phyloP scores from a whole-genome alignment of 2,888 invertebrate genomes.

The Unio pictorum region DNA sequence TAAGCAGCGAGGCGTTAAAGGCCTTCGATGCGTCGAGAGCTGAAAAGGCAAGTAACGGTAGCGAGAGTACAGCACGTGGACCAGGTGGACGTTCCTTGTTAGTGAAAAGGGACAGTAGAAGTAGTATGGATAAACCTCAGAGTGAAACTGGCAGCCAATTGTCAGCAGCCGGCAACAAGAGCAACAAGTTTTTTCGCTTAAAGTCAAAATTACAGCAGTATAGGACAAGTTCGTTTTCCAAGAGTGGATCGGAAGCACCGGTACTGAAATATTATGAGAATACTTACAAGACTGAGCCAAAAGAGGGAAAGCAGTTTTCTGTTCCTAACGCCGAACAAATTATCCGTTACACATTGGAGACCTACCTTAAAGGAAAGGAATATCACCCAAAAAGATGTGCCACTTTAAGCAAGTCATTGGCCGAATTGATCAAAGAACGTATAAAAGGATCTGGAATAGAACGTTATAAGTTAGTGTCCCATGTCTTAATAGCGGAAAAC shows the following conservation, averaged over 20 bases:
- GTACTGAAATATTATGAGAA: conserved; percentile 41
- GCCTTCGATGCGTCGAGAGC: conserved; percentile 20
- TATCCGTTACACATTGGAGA: conserved; percentile 43
- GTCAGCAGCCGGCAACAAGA: conserved; percentile 18
- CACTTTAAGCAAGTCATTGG: conserved; percentile 48
- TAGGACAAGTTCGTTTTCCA: conserved; percentile 32
- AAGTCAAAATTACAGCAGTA: conserved; percentile 43
- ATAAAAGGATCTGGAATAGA: conserved; percentile 48
- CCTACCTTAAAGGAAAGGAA: conserved; percentile 45
- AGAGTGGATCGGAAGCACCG: conserved; percentile 39
- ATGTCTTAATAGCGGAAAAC: conserved; percentile 53
- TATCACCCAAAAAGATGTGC: conserved; percentile 56
- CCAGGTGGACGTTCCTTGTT: background rate
- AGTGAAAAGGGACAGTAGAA: conserved; percentile 19
- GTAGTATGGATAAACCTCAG: conserved; percentile 5
- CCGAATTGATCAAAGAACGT: conserved; percentile 57
- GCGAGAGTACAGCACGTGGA: background rate
- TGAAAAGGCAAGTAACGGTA: conserved; percentile 4
- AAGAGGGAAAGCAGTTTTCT: conserved; percentile 35
- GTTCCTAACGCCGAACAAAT: conserved; percentile 45
- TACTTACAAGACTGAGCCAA: conserved; percentile 51
- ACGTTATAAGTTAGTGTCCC: conserved; percentile 52
- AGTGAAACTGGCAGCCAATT: conserved; percentile 31
- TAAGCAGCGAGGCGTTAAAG: conserved; percentile 27
- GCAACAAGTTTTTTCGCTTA: conserved; percentile 29